Conservation (phyloP, 2,797 vertebrate species). For the Gymnocypris eckloni region DNA sequence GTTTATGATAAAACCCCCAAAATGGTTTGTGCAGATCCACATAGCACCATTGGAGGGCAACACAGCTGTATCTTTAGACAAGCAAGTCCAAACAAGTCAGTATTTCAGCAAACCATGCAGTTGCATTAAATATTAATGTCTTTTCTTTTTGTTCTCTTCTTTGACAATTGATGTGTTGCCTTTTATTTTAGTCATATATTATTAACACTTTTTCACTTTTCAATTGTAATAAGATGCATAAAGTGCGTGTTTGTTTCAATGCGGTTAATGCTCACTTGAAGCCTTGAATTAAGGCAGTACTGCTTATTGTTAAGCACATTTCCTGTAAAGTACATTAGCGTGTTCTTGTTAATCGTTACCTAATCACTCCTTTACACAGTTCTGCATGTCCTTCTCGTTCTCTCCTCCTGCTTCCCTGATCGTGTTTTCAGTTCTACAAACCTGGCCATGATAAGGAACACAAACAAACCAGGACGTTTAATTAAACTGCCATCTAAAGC, state of each 20-base stretch:
- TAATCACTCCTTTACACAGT: slow-evolving; percentile 10
- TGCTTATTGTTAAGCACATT: background rate
- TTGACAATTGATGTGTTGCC: too few species aligned
- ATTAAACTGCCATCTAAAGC: slow-evolving; percentile 50
- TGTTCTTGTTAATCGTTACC: slow-evolving; percentile 30
- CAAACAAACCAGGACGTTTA: slow-evolving; percentile 59
- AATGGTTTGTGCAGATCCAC: slow-evolving; percentile 8
- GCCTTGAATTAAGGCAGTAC: slow-evolving; percentile 25
- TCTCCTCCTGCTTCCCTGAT: slow-evolving; percentile 47
- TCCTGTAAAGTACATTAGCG: background rate
- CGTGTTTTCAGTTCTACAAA: slow-evolving; percentile 58
- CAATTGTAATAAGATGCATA: background rate
- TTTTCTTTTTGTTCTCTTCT: too few species aligned
- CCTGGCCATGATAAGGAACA: slow-evolving; percentile 54
- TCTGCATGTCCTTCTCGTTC: slow-evolving; percentile 59
- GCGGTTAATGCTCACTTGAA: too few species aligned
- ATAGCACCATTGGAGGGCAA: slow-evolving; percentile 56
- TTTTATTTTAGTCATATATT: too few species aligned
- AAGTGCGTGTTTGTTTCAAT: background rate
- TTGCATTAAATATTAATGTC: too few species aligned
- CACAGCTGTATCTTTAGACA: slow-evolving; percentile 14
- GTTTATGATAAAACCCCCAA: background rate
- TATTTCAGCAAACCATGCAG: too few species aligned
- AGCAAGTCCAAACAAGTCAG: too few species aligned
- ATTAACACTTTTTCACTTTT: background rate